Evolutionary conservation across 2,888 invertebrate genomes (phyloP).

Genomic region (Gastracanthus pulcherrimus): DNA sequence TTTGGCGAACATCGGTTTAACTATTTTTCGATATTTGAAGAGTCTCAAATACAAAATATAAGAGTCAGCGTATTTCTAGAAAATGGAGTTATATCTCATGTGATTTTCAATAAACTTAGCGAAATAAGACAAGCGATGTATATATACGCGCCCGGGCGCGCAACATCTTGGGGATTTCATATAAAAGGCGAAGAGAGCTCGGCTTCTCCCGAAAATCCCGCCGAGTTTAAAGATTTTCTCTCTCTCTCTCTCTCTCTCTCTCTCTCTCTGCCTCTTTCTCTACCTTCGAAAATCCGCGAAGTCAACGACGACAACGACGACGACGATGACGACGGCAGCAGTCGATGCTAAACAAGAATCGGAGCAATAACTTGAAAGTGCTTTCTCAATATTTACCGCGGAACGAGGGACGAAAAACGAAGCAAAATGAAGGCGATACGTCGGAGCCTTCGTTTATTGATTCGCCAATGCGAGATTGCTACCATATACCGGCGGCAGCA

Average conservation of each 20-base stretch:
- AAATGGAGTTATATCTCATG: not conserved
- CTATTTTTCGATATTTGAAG: not conserved
- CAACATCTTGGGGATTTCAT: constrained; percentile 46
- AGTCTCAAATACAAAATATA: not conserved
- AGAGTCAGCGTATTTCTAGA: not conserved
- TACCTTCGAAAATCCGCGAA: constrained; percentile 12
- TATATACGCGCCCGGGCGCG: not conserved
- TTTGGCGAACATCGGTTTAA: not conserved
- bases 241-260: too few relatives aligned
- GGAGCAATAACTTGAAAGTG: constrained; percentile 50
- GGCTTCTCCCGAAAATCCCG: not conserved
- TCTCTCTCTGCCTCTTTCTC: too few relatives aligned
- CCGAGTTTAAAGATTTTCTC: constrained; percentile 14
- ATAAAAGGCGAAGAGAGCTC: constrained; percentile 2
- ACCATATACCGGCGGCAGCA: not conserved
- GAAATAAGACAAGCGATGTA: constrained; percentile 42
- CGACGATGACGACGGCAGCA: not conserved
- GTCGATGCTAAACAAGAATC: constrained; percentile 45
- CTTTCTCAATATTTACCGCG: constrained; percentile 48
- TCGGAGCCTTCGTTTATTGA: constrained; percentile 1
- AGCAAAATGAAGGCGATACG: constrained; percentile 20
- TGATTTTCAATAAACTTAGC: constrained; percentile 41
- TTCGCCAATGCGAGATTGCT: constrained; percentile 37
- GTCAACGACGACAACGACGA: constrained; percentile 15
- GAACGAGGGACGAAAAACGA: not conserved